phyloP scores from a whole-genome alignment of 1,140 invertebrate species.

The Rhizoglyphus robini region DNA sequence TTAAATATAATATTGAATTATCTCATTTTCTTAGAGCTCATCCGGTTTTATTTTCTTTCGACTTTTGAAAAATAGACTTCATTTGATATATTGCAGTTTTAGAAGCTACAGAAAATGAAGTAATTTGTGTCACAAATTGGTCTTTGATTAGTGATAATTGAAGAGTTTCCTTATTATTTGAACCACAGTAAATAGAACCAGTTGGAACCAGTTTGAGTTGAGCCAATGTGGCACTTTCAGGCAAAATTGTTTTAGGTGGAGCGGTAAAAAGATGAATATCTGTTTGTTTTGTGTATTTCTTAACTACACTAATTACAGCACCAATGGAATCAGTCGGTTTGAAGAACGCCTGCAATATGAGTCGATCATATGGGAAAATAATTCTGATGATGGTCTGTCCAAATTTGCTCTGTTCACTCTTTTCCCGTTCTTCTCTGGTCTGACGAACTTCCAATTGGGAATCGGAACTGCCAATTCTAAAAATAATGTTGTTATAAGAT shows the following conservation, averaged over 20 bases:
- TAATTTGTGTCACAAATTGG: neutral
- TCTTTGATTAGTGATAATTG: constrained; percentile 1
- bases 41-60: neutral
- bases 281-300: constrained; percentile 43
- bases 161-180: constrained; percentile 15
- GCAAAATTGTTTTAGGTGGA: constrained; percentile 52
- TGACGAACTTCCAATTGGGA: constrained; percentile 49
- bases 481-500: constrained; percentile 28
- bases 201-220: constrained; percentile 51
- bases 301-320: constrained; percentile 53
- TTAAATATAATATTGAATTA: too few relatives aligned
- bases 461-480: too few relatives aligned
- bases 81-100: neutral
- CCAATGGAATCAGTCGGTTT: constrained; percentile 46
- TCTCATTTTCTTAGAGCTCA: too few relatives aligned
- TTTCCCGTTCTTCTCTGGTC: constrained; percentile 45
- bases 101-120: neutral
- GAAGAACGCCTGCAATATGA: constrained; percentile 64
- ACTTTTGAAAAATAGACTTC: neutral
- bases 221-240: constrained; percentile 42
- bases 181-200: constrained; percentile 54
- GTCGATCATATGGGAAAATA: constrained; percentile 56
- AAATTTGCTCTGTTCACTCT: constrained; percentile 49
- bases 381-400: constrained; percentile 56
- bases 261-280: constrained; percentile 62